Conservation (phyloP, 2,888 invertebrate species). For the Chrysodeixis includens region DNA sequence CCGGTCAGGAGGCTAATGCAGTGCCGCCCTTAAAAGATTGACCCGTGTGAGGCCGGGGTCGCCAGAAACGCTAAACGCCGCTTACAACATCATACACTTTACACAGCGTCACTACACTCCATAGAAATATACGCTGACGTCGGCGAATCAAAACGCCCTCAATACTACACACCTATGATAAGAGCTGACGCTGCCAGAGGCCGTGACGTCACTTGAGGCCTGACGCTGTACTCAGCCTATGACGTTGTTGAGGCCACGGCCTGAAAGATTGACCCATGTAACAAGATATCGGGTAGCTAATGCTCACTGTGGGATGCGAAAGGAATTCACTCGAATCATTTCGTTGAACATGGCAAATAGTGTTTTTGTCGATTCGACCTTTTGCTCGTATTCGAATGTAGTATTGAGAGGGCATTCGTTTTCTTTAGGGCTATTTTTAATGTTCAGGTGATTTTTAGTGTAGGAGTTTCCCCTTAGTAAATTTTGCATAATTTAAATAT, state of each 20-base stretch:
- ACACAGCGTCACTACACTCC: too few relatives aligned
- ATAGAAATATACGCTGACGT: too few relatives aligned
- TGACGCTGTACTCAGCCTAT: too few relatives aligned
- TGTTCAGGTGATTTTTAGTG: neutral
- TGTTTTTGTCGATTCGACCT: conserved; percentile 57
- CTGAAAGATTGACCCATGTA: conserved; percentile 79
- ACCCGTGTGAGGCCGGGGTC: conserved; percentile 63
- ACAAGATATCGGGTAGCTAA: conserved; percentile 71
- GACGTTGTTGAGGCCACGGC: conserved; percentile 15
- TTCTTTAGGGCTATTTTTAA: conserved; percentile 9
- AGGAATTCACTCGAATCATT: conserved; percentile 65
- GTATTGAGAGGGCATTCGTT: conserved; percentile 8
- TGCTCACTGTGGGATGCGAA: conserved; percentile 59
- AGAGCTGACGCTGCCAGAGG: too few relatives aligned
- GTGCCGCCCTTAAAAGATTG: conserved; percentile 78
- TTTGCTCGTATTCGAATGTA: conserved; percentile 39
- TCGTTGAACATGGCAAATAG: conserved; percentile 61
- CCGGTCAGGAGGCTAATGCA: conserved; percentile 81
- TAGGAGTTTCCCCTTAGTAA: neutral
- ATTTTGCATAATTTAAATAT: neutral
- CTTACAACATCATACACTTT: too few relatives aligned
- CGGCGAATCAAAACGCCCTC: too few relatives aligned
- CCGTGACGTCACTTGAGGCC: too few relatives aligned
- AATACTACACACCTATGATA: too few relatives aligned
- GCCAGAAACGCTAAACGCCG: too few relatives aligned